These are phyloP conservation scores for Radopholus similis DNA, from an alignment of 1,140 invertebrate species.

Conservation along the genomic window DNA sequence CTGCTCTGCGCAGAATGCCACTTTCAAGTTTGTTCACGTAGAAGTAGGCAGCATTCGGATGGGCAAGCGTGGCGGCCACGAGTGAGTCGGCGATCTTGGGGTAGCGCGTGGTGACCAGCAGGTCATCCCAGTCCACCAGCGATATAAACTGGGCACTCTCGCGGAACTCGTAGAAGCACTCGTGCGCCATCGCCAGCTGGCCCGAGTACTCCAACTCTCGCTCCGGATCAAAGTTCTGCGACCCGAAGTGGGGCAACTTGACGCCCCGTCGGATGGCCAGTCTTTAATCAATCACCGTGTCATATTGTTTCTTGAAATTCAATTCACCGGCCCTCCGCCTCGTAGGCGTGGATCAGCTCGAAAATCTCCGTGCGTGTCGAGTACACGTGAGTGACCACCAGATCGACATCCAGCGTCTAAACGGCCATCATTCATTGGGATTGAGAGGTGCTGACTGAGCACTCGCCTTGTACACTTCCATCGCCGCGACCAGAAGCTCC, in stretches of 20 bases:
- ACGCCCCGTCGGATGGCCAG: not conserved
- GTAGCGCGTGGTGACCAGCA: constrained; percentile 20
- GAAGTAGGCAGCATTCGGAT: constrained; percentile 13
- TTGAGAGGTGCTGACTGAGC: no score
- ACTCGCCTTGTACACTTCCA: constrained; percentile 30
- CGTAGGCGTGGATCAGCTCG: constrained; percentile 23
- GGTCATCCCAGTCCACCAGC: constrained; percentile 38
- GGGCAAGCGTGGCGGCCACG: not conserved
- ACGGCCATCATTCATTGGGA: no score
- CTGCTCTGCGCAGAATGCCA: not conserved
- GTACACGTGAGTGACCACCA: constrained; percentile 28
- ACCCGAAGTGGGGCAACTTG: not conserved
- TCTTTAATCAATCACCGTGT: not conserved
- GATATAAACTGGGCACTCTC: constrained; percentile 40
- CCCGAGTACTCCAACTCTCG: constrained; percentile 22
- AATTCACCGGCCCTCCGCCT: constrained; percentile 22
- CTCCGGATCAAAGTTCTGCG: constrained; percentile 25
- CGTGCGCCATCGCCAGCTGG: constrained; percentile 18
- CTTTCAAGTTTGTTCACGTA: constrained; percentile 16
- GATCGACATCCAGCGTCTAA: no score
- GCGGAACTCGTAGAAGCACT: constrained; percentile 39
- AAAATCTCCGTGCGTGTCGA: constrained; percentile 25
- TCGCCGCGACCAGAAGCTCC: constrained; percentile 17
- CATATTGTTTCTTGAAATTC: not conserved
- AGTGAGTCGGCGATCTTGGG: not conserved